Base-by-base conservation (phyloP, 2,888 invertebrate genomes). In the Eristalis intricaria region DNA sequence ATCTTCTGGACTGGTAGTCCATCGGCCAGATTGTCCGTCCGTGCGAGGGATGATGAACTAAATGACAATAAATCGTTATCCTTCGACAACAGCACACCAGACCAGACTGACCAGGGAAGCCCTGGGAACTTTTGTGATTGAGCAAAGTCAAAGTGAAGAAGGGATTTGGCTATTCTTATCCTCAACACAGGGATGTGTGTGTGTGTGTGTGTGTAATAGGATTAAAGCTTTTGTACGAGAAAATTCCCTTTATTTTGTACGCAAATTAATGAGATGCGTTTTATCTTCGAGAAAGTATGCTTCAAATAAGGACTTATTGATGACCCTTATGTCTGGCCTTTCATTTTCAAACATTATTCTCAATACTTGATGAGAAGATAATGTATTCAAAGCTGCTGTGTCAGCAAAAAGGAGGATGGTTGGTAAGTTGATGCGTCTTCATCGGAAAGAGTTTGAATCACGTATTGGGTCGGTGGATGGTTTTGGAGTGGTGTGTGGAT, bases 21-120 rank as follows among this genome's bases (percentile, higher is more conserved):
- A 15, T n/a, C 50, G 22, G 56, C 56, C 23, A 69, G 60, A 35
- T 80, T 79, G 80, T 65, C 73, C 78, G 19, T 50, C 61, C 15
- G n/a, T 22, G 19, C 19, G 40, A 77, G 43, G 63, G 56, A 58
- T 74, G 76, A 65, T 74, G 50, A 58, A 50, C 77, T n/a, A 63
- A 86, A 74, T 11, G 75, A 68, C 78, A 83, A 78, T 86, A 78
- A 86, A 86, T 83, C 75, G 82, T 86, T 83, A 86, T 78, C 69
- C 78, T 71, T 75, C 43, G 61, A 83, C 56, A 83, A 65, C 58
- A 86, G 63, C 13, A 71, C 78, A 63, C 2, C n/a, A 60, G 70
- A 58, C 66, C 66, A 83, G 70, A 65, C 77, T 50, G 38, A 56
- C 38, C 56, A 40, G 61, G 65, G 56, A 63, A 73, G 65, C 40